Evolutionary conservation across 2,113 vertebrate species (phyloP), one percentile per base, ranked within the genome.

Genomic region (Paradisaea rubra): DNA sequence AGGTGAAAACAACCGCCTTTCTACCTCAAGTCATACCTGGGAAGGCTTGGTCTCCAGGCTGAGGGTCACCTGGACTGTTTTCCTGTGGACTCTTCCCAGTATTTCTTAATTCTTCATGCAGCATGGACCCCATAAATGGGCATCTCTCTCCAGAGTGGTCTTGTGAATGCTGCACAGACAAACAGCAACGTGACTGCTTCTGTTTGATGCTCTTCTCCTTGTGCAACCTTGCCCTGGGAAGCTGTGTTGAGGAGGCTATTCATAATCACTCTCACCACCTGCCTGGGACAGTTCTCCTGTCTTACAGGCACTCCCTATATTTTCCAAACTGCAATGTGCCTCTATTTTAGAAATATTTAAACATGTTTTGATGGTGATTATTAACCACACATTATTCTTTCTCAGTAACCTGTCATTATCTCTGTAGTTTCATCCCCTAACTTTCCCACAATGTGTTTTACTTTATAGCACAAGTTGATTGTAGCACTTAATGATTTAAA

Each of bases 161-260:
- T 74, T 2, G 2, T 6, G 2, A 18, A 1, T 8, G 17, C 24
- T 78, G 15, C 60, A 27, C 0, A 49, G 45, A 39, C 39, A 35
- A 63, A 73, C 0, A 0, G 14, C 30, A 37, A 14, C 0, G 0
- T 24, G 25, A 16, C 49, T 57, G 21, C 21, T 49, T 54, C 68
- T 57, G 14, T 41, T 54, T n/a, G 52, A 31, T n/a, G 27, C 10
- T 37, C 30, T 35, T 59, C 30, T 73, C 35, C 59, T 64, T 44
- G 23, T 17, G 30, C 50, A 78, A 13, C 24, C 2, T 13, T 39
- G 25, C 12, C 50, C 31, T 64, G 64, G 47, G 31, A 74, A 71
- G 39, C 7, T 2, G 0, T n/a, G 22, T 17, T 6, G 0, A 79
- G 61, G 20, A 79, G 23, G 17, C 54, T 54, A 5, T 25, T 69